phyloP scores from a whole-genome alignment of 2,888 invertebrate species.

The Rhopalosiphum nymphaeae region DNA sequence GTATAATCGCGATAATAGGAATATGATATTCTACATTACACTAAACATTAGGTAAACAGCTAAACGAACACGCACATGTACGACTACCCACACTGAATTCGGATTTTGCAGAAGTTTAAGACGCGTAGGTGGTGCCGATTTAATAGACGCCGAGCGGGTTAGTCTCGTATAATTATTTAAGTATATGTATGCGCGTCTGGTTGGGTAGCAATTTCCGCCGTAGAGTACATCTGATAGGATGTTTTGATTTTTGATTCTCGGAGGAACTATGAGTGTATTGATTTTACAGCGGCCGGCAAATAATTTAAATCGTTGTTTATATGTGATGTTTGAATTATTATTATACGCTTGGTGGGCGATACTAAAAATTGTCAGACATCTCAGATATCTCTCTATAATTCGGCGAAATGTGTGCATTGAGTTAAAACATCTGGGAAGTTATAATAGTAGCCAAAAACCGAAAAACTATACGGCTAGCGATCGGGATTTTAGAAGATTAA shows the following conservation, averaged over 20 bases:
- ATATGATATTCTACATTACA: neutral
- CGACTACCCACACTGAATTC: neutral
- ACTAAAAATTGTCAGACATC: constrained; percentile 16
- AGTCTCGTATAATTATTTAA: neutral
- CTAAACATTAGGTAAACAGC: neutral
- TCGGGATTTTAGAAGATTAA: neutral
- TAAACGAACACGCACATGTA: no score
- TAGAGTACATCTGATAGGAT: neutral
- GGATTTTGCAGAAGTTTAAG: neutral
- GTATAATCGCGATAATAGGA: neutral
- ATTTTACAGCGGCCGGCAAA: neutral
- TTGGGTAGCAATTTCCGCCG: neutral
- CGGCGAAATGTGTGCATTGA: neutral
- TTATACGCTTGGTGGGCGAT: neutral
- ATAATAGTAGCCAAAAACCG: neutral
- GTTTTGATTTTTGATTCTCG: no score
- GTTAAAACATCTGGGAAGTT: neutral
- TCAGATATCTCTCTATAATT: neutral
- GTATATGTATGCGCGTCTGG: neutral
- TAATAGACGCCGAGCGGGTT: neutral
- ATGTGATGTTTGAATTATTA: constrained; percentile 29
- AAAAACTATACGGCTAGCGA: neutral
- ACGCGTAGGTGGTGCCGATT: neutral
- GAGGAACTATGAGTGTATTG: no score
- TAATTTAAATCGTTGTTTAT: constrained; percentile 6